phyloP scores from a whole-genome alignment of 2,888 invertebrate species.

The Xestia c-nigrum region DNA sequence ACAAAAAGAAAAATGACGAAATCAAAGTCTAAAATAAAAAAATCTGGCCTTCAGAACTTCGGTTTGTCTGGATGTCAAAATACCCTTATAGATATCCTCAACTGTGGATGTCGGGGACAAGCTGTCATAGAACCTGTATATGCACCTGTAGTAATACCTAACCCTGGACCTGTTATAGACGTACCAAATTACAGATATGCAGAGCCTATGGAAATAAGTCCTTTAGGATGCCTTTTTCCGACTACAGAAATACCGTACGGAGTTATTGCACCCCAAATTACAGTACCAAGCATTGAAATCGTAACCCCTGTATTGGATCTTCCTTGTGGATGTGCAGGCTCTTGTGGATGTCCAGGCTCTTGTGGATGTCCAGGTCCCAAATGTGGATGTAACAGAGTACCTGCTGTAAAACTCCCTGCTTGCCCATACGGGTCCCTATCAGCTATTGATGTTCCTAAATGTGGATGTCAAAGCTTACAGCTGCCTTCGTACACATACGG shows the following conservation, averaged over 20 bases:
- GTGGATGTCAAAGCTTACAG: constrained; percentile 56
- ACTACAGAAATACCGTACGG: constrained; percentile 49
- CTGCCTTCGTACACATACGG: constrained; percentile 37
- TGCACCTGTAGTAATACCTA: constrained; percentile 27
- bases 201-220: constrained; percentile 51
- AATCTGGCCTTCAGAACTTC: constrained; percentile 30
- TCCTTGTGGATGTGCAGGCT: constrained; percentile 45
- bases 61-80: constrained; percentile 54
- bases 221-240: constrained; percentile 57
- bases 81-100: constrained; percentile 50
- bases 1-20: constrained; percentile 50
- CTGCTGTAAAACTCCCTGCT: constrained; percentile 58
- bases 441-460: constrained; percentile 54
- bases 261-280: constrained; percentile 21
- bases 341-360: constrained; percentile 52
- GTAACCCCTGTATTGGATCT: constrained; percentile 37
- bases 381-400: constrained; percentile 53
- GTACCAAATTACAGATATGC: constrained; percentile 60
- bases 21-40: constrained; percentile 45
- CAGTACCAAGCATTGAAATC: constrained; percentile 44
- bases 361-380: constrained; percentile 56
- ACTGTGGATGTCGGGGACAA: constrained; percentile 49
- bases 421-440: constrained; percentile 33
- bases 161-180: constrained; percentile 48
- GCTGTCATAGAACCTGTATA: constrained; percentile 46